Conservation (phyloP, 1,140 invertebrate species). For the Pararge aegeria region DNA sequence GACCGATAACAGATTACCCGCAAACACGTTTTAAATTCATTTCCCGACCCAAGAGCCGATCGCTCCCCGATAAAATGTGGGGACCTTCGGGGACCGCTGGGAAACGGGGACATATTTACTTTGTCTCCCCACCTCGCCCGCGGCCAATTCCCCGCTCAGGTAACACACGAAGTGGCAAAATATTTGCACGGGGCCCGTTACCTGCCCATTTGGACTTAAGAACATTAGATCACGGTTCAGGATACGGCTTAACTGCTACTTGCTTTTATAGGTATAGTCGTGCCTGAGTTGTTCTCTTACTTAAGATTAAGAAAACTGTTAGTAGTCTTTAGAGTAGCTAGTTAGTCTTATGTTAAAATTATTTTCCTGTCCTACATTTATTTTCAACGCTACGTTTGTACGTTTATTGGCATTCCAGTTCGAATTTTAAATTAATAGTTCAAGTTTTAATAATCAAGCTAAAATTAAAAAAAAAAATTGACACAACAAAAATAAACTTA, state of each 20-base stretch:
- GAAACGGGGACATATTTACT: constrained; percentile 77
- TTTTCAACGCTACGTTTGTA: too few relatives aligned
- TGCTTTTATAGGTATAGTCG: not conserved
- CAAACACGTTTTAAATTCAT: constrained; percentile 80
- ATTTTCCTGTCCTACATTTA: too few relatives aligned
- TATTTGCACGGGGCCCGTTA: constrained; percentile 69
- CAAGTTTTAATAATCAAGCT: too few relatives aligned
- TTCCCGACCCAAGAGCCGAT: constrained; percentile 76
- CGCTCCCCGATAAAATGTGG: constrained; percentile 77
- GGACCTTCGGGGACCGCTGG: constrained; percentile 48
- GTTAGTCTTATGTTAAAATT: too few relatives aligned
- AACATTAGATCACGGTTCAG: constrained; percentile 4
- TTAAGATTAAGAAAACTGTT: not conserved
- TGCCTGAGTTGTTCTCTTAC: not conserved
- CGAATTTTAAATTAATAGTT: too few relatives aligned
- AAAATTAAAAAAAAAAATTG: too few relatives aligned
- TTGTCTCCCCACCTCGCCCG: constrained; percentile 68
- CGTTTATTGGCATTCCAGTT: too few relatives aligned
- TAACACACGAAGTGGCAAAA: constrained; percentile 74
- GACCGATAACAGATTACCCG: constrained; percentile 80
- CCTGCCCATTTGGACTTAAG: constrained; percentile 59
- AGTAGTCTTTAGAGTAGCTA: too few relatives aligned
- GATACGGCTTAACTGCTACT: constrained; percentile 10
- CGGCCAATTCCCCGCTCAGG: constrained; percentile 72
- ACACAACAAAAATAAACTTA: too few relatives aligned